A percentile compares a stretch with the other conserved stretches of the same genome.
These are phyloP conservation scores for Podargus strigoides DNA, from an alignment of 2,797 vertebrate species.

Conservation along the genomic window DNA sequence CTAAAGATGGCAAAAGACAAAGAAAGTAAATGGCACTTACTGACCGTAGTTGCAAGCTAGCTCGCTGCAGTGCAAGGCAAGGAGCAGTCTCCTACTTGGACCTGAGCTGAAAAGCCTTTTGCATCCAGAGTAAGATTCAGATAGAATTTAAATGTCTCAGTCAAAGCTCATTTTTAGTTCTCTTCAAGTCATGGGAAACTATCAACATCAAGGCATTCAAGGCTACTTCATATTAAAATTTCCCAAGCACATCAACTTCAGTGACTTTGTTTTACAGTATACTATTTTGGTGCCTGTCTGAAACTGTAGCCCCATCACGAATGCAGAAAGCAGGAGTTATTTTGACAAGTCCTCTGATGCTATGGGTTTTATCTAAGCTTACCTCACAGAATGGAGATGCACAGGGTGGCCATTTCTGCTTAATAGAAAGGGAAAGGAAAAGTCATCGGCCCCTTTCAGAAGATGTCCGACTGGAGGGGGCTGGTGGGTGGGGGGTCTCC, in stretches of 20 bases:
- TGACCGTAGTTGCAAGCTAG: neutral
- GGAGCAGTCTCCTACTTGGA: neutral
- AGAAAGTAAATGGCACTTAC: neutral
- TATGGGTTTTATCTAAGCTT: neutral
- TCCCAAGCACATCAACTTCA: neutral
- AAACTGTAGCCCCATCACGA: rapidly evolving
- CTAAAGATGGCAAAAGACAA: neutral
- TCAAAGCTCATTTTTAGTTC: neutral
- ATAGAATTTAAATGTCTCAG: neutral
- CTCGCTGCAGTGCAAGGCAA: neutral
- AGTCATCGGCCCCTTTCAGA: neutral
- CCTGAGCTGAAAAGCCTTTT: neutral
- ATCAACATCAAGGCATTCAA: neutral
- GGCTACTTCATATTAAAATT: neutral
- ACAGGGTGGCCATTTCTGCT: neutral
- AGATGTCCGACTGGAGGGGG: neutral
- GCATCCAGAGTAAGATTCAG: neutral
- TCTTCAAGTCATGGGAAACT: neutral
- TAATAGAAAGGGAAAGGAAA: neutral
- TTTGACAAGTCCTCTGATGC: neutral
- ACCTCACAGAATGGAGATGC: neutral
- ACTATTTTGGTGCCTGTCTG: neutral
- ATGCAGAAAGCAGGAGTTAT: neutral
- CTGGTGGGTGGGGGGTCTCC: neutral
- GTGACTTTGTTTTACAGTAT: neutral